A percentile compares a stretch with the other conserved stretches of the same genome.
These are phyloP conservation scores for Lethocerus indicus DNA, from an alignment of 1,140 invertebrate genomes.

Conservation along the genomic window DNA sequence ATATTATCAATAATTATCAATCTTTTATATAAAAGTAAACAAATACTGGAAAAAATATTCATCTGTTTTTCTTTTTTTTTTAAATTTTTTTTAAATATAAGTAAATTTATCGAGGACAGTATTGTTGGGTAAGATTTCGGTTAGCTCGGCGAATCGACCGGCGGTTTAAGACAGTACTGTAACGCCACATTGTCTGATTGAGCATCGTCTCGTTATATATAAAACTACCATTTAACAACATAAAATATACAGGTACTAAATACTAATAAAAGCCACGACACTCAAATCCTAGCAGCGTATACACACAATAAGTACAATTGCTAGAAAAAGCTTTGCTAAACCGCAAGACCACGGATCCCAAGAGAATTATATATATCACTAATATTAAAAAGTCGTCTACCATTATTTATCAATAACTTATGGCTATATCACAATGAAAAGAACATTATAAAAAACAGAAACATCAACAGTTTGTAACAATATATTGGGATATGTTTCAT, in stretches of 20 bases:
- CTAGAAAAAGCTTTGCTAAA: conserved; percentile 4
- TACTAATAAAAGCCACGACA: conserved; percentile 7
- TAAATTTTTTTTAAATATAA: no score
- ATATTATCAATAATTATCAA: conserved; percentile 17
- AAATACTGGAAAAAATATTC: conserved; percentile 21
- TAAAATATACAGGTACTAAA: conserved; percentile 13
- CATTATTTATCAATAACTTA: conserved; percentile 18
- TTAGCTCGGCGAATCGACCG: neutral
- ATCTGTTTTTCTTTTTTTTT: conserved; percentile 13
- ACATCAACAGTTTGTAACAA: conserved; percentile 16
- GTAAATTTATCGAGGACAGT: conserved; percentile 11
- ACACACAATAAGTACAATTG: conserved; percentile 3
- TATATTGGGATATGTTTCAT: conserved; percentile 14
- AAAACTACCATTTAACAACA: conserved; percentile 10
- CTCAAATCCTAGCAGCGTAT: conserved; percentile 8
- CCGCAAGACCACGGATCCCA: conserved; percentile 7
- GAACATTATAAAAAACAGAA: conserved; percentile 14
- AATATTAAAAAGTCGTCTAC: conserved; percentile 11
- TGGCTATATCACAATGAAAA: conserved; percentile 18
- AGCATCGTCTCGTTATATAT: conserved; percentile 10
- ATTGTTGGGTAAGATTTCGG: neutral
- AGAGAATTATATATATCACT: conserved; percentile 5
- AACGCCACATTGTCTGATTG: conserved; percentile 2
- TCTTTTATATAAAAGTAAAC: conserved; percentile 18
- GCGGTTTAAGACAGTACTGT: no score